Base-by-base conservation (phyloP, 2,797 vertebrate genomes). In the Monodelphis domestica region DNA sequence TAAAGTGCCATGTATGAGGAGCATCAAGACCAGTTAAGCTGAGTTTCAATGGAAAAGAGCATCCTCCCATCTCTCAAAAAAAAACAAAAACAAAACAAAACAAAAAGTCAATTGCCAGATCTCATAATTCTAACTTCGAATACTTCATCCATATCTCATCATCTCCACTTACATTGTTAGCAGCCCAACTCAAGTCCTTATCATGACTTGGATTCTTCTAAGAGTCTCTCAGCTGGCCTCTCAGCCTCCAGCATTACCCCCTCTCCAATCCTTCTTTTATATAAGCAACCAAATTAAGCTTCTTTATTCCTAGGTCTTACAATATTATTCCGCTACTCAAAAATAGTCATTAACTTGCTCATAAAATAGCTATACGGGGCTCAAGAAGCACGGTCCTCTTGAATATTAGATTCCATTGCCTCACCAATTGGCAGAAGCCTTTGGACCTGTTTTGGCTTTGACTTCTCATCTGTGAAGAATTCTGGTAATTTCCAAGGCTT, bases 391-490 rank as follows among this genome's bases (percentile, higher is more conserved):
- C 21, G 51, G 2, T 38, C 50, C 50, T 93, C 53, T 38, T 50
- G 70, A 50, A 84, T 50, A 84, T 45, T 84, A 1, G n/a, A 38
- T 24, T 78, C 24, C 17, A 78, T 4, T 26, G 70, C 33, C 59
- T 87, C 56, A 90, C 87, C 78, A 88, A 91, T 26, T 33, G 38
- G 21, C 30, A 91, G 52, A 90, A 89, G 52, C 15, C 56, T 90
- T 90, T 93, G 11, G 38, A 93, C 17, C 33, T 91, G 51, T 84
- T 38, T 89, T 51, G 90, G 59, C 59, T 38, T 91, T 24, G 17
- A 63, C 89, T 93, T 94, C 54, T 91, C 53, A 84, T 21, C 38
- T 87, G 57, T 91, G n/a, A 89, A 90, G 57, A 92, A 95, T 95
- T 38, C 33, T 12, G 17, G n/a, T 92, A 59, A 88, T n/a, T 92